Percentiles rank a stretch among this genome's conserved stretches.
Evolutionary conservation across 2,113 vertebrate species (phyloP).

Genomic region (Dipodomys ordii): DNA sequence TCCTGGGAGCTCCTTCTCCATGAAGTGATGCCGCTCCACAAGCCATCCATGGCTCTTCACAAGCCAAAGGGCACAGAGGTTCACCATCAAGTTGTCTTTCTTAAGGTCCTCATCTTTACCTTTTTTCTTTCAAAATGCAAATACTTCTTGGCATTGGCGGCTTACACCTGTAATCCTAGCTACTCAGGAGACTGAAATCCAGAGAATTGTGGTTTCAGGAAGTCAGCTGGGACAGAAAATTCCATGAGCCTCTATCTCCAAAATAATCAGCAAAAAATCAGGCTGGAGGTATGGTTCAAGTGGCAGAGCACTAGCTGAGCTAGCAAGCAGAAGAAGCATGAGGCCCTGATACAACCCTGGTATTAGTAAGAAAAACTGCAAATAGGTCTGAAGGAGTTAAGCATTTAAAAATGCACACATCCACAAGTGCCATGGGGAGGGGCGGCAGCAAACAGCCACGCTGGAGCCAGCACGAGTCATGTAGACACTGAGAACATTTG

Average conservation of each 20-base stretch:
- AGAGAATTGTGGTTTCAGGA: too few relatives aligned
- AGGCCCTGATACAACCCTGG: too few relatives aligned
- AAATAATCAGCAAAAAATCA: too few relatives aligned
- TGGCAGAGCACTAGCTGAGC: too few relatives aligned
- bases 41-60: background rate
- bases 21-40: background rate
- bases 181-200: too few relatives aligned
- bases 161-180: too few relatives aligned
- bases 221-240: too few relatives aligned
- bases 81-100: background rate
- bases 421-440: background rate
- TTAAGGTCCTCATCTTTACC: background rate
- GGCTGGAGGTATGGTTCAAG: too few relatives aligned
- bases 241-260: too few relatives aligned
- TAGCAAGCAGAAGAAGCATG: too few relatives aligned
- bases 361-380: too few relatives aligned
- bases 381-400: background rate
- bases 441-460: background rate
- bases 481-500: background rate
- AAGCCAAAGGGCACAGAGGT: slow-evolving; percentile 8
- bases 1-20: background rate
- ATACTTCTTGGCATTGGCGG: background rate
- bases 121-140: background rate
- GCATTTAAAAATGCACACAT: background rate
- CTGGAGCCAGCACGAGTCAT: background rate